Evolutionary conservation across 2,113 vertebrate species (phyloP), one percentile per base, ranked within the genome.

Genomic region (Gobio gobio): DNA sequence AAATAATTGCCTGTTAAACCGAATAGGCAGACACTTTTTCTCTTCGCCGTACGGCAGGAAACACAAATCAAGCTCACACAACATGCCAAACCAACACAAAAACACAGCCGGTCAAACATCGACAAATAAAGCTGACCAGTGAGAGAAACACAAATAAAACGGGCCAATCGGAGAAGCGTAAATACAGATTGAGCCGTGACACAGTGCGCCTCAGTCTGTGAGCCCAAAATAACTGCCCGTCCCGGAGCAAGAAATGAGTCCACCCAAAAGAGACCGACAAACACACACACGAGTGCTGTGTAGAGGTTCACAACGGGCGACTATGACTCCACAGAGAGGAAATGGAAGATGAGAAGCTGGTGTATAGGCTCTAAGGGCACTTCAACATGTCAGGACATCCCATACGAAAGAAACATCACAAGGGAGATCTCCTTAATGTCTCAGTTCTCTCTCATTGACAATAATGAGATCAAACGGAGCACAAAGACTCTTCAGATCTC

Each of bases 121-220:
- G 43, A 63, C 74, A 85, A 85, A 78, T 51, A 83, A 79, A 64
- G 54, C 76, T 9, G 56, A 74, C 54, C 45, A 78, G 78, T 87
- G 47, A 56, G 77, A 49, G 58, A 54, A 84, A 47, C 74, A 63
- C 83, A 87, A 87, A 84, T 78, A 84, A 85, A 74, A 74, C 13
- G 0, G 61, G 82, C 66, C 66, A 84, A 83, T 26, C 61, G 16
- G 64, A 73, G 59, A 66, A 80, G 58, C 26, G 58, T 78, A 87
- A 84, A 87, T 76, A 87, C 13, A 26, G 82, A 73, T 64, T 74
- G 45, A 36, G 64, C 63, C 76, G 54, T 49, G 33, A 73, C 29
- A 82, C 83, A 82, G 79, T n/a, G 40, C 13, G 47, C 61, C 74
- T 87, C 82, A 84, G 70, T 82, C 51, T 70, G 47, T 51, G 63